Conservation (phyloP, 2,797 vertebrate species). For the Clamator glandarius region DNA sequence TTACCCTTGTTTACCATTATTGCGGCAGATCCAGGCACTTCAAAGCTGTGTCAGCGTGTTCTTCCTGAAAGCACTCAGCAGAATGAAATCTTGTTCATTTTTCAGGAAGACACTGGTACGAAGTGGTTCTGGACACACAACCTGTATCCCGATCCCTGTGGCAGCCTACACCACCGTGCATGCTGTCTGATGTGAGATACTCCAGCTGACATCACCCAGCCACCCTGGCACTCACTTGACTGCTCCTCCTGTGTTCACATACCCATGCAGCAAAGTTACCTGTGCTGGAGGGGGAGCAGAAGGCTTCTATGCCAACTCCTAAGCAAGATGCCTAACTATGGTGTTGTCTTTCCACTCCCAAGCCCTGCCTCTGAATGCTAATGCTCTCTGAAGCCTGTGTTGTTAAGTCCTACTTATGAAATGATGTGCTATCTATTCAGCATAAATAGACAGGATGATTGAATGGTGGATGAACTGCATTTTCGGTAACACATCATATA, state of each 20-base stretch:
- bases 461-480: background rate
- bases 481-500: background rate
- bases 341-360: background rate
- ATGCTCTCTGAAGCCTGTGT: background rate
- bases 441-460: background rate
- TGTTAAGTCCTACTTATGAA: rapidly evolving
- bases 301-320: background rate
- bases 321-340: background rate
- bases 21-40: background rate
- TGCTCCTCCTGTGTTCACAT: background rate
- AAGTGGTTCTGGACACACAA: background rate
- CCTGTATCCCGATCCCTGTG: rapidly evolving
- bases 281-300: background rate
- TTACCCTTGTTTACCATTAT: background rate
- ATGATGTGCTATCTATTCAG: rapidly evolving
- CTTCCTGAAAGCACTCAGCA: background rate
- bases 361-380: background rate
- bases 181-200: background rate
- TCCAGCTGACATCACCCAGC: background rate
- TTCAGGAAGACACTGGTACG: background rate
- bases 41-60: background rate
- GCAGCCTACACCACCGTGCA: background rate
- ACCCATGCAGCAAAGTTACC: background rate
- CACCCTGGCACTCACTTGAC: rapidly evolving
- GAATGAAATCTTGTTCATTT: background rate